Conservation (phyloP, 2,113 vertebrate genomes). For the cat (Felis catus) region DNA sequence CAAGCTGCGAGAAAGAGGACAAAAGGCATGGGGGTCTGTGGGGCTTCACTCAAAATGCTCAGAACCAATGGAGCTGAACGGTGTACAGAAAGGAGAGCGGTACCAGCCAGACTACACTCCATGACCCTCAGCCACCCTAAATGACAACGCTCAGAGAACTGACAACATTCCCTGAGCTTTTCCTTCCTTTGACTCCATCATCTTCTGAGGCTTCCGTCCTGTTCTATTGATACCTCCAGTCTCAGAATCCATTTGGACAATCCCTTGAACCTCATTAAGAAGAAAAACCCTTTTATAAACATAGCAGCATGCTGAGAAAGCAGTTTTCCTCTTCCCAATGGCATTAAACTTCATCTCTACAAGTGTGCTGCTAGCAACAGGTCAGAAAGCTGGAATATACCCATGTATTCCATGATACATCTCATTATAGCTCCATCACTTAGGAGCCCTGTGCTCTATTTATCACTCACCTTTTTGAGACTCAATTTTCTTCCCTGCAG, state of each 20-base stretch:
- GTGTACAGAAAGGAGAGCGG: background rate
- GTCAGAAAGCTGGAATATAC: background rate
- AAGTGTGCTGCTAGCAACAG: background rate
- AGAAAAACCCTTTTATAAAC: background rate
- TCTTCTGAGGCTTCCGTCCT: background rate
- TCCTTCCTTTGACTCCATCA: background rate
- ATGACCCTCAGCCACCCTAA: background rate
- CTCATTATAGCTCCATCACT: background rate
- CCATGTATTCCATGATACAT: background rate
- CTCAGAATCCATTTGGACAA: background rate
- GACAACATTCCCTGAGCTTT: background rate
- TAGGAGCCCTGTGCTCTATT: background rate
- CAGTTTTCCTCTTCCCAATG: background rate
- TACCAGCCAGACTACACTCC: background rate
- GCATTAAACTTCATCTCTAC: background rate
- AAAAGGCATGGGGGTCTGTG: background rate
- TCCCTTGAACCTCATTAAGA: background rate
- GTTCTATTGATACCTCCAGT: background rate
- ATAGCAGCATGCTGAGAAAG: background rate
- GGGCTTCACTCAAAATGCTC: background rate
- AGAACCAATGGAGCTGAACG: background rate
- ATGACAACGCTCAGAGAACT: background rate
- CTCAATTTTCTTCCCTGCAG: background rate
- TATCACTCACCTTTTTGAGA: background rate
- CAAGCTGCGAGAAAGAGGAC: conserved; percentile 81